phyloP scores from a whole-genome alignment of 2,113 vertebrate species.

The Vidua chalybeata region DNA sequence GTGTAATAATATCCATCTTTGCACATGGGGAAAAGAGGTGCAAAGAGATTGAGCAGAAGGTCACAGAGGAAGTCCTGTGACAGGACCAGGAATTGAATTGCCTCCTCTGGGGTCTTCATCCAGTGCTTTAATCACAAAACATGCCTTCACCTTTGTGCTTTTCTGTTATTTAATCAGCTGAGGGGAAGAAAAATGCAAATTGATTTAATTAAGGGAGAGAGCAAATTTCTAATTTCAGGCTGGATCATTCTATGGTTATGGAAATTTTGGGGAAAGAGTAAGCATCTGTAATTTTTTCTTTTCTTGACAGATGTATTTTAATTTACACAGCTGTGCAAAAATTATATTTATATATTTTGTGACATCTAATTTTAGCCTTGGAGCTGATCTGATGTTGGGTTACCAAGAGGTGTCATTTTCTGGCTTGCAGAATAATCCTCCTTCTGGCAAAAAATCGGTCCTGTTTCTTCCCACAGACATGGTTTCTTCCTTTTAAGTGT shows the following conservation, averaged over 20 bases:
- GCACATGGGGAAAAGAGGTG: neutral
- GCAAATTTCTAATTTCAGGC: slow-evolving; percentile 69
- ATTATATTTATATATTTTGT: slow-evolving; percentile 68
- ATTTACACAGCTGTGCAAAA: slow-evolving; percentile 75
- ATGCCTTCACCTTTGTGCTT: neutral
- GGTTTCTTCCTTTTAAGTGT: slow-evolving; percentile 68
- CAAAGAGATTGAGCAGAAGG: neutral
- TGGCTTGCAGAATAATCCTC: slow-evolving; percentile 64
- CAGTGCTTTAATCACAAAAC: slow-evolving; percentile 15
- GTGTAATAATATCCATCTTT: neutral
- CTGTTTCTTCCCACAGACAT: slow-evolving; percentile 57
- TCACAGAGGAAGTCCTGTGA: neutral
- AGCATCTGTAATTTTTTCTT: slow-evolving; percentile 70
- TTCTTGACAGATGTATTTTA: slow-evolving; percentile 68
- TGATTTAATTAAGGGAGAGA: slow-evolving; percentile 76
- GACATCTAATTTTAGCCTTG: slow-evolving; percentile 66
- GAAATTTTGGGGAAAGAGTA: slow-evolving; percentile 71
- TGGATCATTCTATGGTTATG: slow-evolving; percentile 35
- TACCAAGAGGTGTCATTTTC: slow-evolving; percentile 67
- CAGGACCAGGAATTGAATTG: neutral
- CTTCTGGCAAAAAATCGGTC: slow-evolving; percentile 66
- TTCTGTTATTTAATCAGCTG: slow-evolving; percentile 59
- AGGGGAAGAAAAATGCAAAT: slow-evolving; percentile 58
- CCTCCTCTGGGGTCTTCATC: neutral
- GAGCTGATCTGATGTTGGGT: slow-evolving; percentile 64